Percentiles rank a stretch among this genome's conserved stretches.
Evolutionary conservation across 2,888 invertebrate species (phyloP).

Genomic region (Ganaspis brasiliensis): DNA sequence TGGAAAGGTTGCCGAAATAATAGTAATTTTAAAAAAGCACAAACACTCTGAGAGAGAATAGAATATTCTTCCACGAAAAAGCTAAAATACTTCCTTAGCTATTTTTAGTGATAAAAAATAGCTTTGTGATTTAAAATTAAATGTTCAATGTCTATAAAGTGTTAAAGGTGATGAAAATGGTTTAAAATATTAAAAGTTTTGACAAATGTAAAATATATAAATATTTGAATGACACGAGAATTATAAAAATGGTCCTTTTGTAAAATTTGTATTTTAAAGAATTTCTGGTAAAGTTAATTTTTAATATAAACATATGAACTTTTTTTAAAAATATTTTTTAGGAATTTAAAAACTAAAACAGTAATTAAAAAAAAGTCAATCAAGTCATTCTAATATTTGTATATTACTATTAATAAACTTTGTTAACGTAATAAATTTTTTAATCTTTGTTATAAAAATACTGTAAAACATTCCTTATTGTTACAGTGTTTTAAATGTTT

Average conservation of each 20-base stretch:
- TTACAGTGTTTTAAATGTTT: constrained; percentile 12
- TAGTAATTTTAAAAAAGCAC: too few relatives aligned
- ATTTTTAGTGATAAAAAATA: too few relatives aligned
- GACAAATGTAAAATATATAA: neutral
- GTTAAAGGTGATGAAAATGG: neutral
- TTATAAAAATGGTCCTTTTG: constrained; percentile 1
- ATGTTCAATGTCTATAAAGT: neutral
- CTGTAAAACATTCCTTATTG: constrained; percentile 19
- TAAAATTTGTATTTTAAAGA: neutral
- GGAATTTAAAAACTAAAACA: too few relatives aligned
- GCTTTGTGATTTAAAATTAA: too few relatives aligned
- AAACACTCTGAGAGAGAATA: too few relatives aligned
- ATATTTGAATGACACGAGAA: neutral
- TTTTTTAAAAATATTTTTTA: too few relatives aligned
- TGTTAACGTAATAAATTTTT: neutral
- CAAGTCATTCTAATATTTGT: neutral
- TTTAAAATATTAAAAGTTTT: neutral
- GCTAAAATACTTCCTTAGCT: too few relatives aligned
- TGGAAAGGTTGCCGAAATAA: too few relatives aligned
- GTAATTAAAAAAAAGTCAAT: neutral
- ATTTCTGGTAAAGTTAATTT: too few relatives aligned
- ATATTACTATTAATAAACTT: neutral
- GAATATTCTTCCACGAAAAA: too few relatives aligned
- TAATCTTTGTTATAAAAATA: neutral
- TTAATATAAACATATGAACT: neutral